phyloP scores from a whole-genome alignment of 2,797 vertebrate species.

The Sebastes nivosus region DNA sequence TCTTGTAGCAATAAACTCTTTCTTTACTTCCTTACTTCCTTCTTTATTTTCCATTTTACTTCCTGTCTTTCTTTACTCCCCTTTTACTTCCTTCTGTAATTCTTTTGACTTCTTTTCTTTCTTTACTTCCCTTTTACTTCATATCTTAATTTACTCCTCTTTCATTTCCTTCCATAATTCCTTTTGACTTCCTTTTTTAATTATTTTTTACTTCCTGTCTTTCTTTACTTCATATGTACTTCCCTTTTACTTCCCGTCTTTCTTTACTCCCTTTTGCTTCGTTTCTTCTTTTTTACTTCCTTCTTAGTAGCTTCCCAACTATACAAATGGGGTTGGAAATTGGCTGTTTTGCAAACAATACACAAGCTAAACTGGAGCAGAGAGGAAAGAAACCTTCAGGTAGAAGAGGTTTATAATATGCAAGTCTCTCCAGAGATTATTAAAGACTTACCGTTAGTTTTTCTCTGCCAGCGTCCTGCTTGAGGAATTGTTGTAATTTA shows the following conservation, averaged over 20 bases:
- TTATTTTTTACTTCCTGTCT: no score
- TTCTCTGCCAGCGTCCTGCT: no score
- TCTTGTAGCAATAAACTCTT: neutral
- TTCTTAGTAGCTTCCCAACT: neutral
- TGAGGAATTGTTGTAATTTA: no score
- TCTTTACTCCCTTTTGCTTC: no score
- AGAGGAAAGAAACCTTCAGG: neutral
- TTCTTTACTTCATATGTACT: neutral
- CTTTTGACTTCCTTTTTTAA: no score
- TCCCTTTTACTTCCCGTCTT: no score
- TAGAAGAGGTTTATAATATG: neutral
- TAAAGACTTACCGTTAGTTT: no score
- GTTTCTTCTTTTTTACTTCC: no score
- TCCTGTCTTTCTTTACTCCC: neutral
- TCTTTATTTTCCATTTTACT: neutral
- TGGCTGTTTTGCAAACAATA: neutral
- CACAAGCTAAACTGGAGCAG: neutral
- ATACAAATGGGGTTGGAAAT: neutral
- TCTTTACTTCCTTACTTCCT: neutral
- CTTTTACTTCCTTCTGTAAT: no score
- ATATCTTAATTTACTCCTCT: no score
- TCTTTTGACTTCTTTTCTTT: neutral
- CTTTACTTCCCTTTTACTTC: neutral
- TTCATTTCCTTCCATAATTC: no score
- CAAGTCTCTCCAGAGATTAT: neutral